phyloP scores from a whole-genome alignment of 2,113 vertebrate genomes.

The Balaenoptera acutorostrata region DNA sequence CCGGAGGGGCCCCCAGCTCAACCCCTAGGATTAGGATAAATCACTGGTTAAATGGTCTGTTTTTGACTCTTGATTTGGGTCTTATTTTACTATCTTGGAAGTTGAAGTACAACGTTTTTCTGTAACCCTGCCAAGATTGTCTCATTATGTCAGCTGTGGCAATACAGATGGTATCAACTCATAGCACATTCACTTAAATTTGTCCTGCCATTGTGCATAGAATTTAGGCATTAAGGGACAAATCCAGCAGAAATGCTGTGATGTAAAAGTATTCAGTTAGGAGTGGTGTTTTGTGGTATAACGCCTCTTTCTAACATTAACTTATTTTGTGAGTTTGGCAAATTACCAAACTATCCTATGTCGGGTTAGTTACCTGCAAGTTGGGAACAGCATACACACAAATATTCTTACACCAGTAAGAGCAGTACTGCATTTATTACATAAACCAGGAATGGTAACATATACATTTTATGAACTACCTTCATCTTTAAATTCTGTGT shows the following conservation, averaged over 20 bases:
- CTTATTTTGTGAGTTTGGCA: neutral
- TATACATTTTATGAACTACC: rapidly evolving
- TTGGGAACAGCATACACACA: neutral
- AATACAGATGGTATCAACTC: neutral
- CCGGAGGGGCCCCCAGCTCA: neutral
- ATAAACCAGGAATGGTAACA: rapidly evolving
- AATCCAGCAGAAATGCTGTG: neutral
- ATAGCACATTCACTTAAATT: neutral
- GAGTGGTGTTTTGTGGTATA: neutral
- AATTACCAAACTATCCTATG: neutral
- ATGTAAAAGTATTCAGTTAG: neutral
- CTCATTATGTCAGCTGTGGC: neutral
- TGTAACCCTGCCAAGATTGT: neutral
- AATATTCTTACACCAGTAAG: neutral
- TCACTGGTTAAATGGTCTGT: neutral
- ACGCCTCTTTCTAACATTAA: neutral
- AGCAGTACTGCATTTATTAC: rapidly evolving
- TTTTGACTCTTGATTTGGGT: neutral
- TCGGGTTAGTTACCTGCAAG: neutral
- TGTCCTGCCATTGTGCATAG: neutral
- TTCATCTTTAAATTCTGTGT: neutral
- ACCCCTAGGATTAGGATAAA: neutral
- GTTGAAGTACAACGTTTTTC: neutral
- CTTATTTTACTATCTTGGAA: neutral
- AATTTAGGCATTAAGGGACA: neutral